These are phyloP conservation scores for Calcarius lapponicus DNA, from an alignment of 2,797 vertebrate genomes.

Conservation along the genomic window DNA sequence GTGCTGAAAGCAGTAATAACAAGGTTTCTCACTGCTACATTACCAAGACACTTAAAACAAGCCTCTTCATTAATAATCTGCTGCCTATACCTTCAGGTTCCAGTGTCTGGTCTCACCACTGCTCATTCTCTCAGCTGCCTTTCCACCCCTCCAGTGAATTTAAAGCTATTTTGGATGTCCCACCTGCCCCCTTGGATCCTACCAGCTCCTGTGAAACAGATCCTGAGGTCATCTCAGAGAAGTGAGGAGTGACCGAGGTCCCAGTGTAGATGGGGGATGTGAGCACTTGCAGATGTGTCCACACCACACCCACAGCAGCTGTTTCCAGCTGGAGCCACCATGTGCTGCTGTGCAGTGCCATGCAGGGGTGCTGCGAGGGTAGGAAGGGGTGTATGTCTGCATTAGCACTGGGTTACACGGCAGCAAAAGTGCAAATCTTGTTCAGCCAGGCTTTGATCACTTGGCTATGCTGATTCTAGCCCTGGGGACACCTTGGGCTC, in stretches of 20 bases:
- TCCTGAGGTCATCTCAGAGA: background rate
- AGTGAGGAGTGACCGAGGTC: accelerated
- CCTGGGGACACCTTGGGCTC: background rate
- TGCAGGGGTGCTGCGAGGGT: background rate
- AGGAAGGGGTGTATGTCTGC: background rate
- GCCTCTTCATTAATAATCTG: background rate
- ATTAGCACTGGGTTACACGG: background rate
- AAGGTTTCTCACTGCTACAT: background rate
- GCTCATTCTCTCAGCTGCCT: background rate
- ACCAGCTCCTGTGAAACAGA: background rate
- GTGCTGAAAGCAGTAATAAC: background rate
- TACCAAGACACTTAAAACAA: background rate
- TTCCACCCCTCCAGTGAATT: background rate
- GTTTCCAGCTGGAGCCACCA: background rate
- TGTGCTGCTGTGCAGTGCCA: background rate
- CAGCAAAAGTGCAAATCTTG: background rate
- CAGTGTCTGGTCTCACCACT: background rate
- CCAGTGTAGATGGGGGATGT: background rate
- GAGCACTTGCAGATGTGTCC: background rate
- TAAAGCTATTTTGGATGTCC: background rate
- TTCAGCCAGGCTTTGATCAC: background rate
- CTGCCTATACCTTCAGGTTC: background rate
- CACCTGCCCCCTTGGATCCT: background rate
- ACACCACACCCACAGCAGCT: background rate
- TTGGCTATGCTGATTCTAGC: background rate